Conservation (phyloP, 2,113 vertebrate species). For the Salvelinus sp. region DNA sequence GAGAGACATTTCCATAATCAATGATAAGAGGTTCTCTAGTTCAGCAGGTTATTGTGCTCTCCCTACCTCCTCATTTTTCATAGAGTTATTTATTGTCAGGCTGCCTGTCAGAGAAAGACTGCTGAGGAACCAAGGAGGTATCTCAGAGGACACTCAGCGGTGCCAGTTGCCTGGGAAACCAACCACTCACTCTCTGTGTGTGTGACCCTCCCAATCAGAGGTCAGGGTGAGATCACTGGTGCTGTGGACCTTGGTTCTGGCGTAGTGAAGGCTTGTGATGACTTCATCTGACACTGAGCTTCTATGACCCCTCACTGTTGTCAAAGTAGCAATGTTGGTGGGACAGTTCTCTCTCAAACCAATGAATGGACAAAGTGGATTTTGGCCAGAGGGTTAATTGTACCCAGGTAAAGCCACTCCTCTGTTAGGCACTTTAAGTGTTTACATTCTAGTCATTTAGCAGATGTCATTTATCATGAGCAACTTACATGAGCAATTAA, state of each 20-base stretch:
- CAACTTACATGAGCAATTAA: too few relatives aligned
- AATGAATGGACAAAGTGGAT: not conserved
- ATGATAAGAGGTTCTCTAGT: constrained; percentile 64
- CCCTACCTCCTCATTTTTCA: constrained; percentile 53
- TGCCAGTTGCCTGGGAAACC: constrained; percentile 16
- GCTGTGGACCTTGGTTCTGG: constrained; percentile 6
- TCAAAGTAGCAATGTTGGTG: not conserved
- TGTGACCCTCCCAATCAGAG: not conserved
- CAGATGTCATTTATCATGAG: too few relatives aligned
- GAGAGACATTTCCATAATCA: constrained; percentile 67
- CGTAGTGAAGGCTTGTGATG: constrained; percentile 13
- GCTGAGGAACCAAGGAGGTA: constrained; percentile 16
- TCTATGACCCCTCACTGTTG: constrained; percentile 1
- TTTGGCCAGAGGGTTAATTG: not conserved
- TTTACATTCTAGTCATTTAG: not conserved
- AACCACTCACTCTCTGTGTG: not conserved
- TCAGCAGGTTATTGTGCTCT: constrained; percentile 60
- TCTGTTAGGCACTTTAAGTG: not conserved
- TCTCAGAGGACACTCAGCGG: constrained; percentile 11
- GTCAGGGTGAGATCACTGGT: constrained; percentile 9
- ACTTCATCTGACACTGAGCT: constrained; percentile 14
- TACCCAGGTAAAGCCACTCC: too few relatives aligned
- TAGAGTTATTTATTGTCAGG: constrained; percentile 60
- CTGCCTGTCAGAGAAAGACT: constrained; percentile 39
- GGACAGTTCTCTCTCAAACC: not conserved